Conservation (phyloP, 2,888 invertebrate genomes). For the Netelia fuscicornis region DNA sequence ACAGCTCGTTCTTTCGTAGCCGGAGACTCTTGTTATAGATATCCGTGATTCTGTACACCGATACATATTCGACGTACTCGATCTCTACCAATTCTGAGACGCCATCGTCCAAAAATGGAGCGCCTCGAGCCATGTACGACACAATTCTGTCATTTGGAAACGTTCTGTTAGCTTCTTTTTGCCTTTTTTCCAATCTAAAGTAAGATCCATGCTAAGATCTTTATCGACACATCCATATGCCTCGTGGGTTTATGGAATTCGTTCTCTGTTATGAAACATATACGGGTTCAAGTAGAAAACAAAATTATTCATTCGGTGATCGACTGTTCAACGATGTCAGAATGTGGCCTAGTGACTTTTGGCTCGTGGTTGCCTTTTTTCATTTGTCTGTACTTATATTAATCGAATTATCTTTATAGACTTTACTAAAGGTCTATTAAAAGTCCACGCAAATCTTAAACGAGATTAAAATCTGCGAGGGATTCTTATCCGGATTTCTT, state of each 20-base stretch:
- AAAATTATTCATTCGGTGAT: no score
- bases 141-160: neutral
- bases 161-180: constrained; percentile 40
- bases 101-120: constrained; percentile 56
- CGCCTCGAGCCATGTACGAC: constrained; percentile 16
- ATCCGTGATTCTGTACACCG: constrained; percentile 35
- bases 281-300: no score
- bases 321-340: no score
- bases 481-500: no score
- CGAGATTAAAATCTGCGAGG: no score
- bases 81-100: constrained; percentile 59
- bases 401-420: no score
- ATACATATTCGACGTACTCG: constrained; percentile 18
- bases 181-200: neutral
- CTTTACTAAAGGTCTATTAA: no score
- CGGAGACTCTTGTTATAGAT: constrained; percentile 62
- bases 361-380: no score
- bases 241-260: constrained; percentile 10
- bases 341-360: no score
- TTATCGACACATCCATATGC: neutral
- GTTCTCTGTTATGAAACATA: constrained; percentile 18
- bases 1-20: constrained; percentile 53
- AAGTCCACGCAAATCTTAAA: no score
- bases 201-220: neutral
- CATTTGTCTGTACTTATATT: no score